Evolutionary conservation across 2,113 vertebrate species (phyloP), one percentile per base, ranked within the genome.

Genomic region (Zingel zingel): DNA sequence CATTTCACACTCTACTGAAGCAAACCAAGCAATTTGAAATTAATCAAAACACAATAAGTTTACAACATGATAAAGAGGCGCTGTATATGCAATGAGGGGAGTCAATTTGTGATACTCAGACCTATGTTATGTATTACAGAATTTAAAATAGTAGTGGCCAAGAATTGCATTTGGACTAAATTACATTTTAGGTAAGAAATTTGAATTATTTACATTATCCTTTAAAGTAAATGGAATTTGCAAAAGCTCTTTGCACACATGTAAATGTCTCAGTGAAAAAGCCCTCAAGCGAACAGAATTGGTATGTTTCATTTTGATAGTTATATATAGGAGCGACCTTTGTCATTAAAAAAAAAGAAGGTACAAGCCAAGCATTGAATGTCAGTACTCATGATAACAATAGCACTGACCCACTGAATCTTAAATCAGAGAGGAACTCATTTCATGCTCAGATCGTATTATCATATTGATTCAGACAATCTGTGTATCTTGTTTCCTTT

Each of bases 1-100:
- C 92, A 94, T 94, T 96, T 96, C 94, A 96, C 93, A 94, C 87
- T 94, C 93, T 94, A 94, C 69, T 95, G 95, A 95, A 95, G 94
- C 95, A 94, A 91, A 89, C 89, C 94, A 92, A 86, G 94, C 93
- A 93, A 95, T 95, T 95, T 94, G 85, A 95, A 95, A 94, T 95
- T 93, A 95, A 95, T 95, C 94, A 95, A 94, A 95, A 95, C 92
- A 94, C 93, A 95, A 94, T 93, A 92, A 92, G 93, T 95, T 94
- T 94, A 94, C 93, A 93, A 91, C 84, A 89, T 90, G 94, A 95
- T 95, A 94, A 95, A 95, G 92, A 94, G 92, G 79, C 30, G 69
- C 79, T 65, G 86, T 79, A 82, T 92, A 81, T 82, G 73, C 90
- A 86, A 85, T 86, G 82, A 82, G 65, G 25, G 36, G 76, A 86